Base-by-base conservation (phyloP, 1,140 invertebrate species). In the Eueides isabella region DNA sequence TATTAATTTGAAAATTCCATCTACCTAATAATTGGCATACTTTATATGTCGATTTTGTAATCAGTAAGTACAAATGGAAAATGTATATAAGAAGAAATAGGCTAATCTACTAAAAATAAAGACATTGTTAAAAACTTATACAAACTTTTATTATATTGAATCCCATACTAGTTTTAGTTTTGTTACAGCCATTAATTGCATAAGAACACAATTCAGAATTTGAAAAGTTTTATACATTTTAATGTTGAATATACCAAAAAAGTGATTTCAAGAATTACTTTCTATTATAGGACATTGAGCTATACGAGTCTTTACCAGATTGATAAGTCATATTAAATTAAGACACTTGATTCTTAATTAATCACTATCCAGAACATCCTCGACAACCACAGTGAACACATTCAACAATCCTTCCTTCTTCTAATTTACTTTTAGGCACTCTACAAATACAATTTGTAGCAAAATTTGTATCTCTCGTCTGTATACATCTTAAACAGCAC, bases 371-470 rank as follows among this genome's bases (percentile, higher is more conserved):
- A 7, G 98, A 99, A 90, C 98, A 99, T 1, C 98, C 98, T 92
- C 98, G 94, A 88, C 98, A 99, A 11, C 98, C 98, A 94, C 98
- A 99, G 92, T 99, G 98, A 38, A 99, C 96, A 93, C 98, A 99
- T 89, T 99, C 98, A 0, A 99, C 98, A 85, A 99, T 98, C 85
- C 98, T 96, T 5, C 98, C 98, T 95, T 99, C 99, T 94, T 99
- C 99, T 11, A 99, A 91, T 94, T 99, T 99, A 35, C 97, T 97
- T 93, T 99, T 99, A 1, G 99, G 99, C 5, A 99, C 99, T 76
- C 99, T 94, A 89, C 99, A 99, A 76, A 99, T 99, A 86, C 99
- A 99, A 91, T 99, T 99, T 0, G 99, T 99, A 2, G 97, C 98
- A 94, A 99, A 99, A 93, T 99, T 99, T 2, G 99, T 99, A 85